phyloP scores from a whole-genome alignment of 2,888 invertebrate genomes.

The Pemphredon lugubris region DNA sequence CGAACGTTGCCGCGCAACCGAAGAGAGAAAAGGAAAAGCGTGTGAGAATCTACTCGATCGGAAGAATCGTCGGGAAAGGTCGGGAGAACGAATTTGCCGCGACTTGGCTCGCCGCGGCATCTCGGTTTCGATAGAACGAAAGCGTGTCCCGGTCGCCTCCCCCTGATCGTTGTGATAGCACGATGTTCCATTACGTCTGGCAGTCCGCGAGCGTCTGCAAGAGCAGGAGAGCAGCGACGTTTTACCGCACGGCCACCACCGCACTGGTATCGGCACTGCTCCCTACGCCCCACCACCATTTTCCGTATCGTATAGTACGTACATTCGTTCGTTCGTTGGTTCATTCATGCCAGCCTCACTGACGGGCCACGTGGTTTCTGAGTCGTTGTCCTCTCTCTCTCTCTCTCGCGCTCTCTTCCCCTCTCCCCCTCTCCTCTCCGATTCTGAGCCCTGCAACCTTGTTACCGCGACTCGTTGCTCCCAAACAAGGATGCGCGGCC shows the following conservation, averaged over 20 bases:
- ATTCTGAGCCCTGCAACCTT: conserved; percentile 54
- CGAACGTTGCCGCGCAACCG: no score
- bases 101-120: no score
- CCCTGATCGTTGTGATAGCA: conserved; percentile 14
- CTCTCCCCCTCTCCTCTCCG: conserved; percentile 10
- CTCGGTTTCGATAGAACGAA: no score
- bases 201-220: conserved; percentile 68
- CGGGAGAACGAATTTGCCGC: neutral
- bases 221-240: conserved; percentile 62
- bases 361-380: conserved; percentile 68
- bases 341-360: conserved; percentile 68
- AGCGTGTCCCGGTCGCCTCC: neutral
- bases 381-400: conserved; percentile 59
- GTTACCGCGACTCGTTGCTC: conserved; percentile 34
- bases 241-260: conserved; percentile 62
- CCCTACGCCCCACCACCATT: conserved; percentile 70
- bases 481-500: conserved; percentile 25
- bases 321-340: conserved; percentile 61
- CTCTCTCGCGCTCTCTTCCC: conserved; percentile 1
- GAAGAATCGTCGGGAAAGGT: neutral
- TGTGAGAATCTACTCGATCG: no score
- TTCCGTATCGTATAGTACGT: conserved; percentile 71
- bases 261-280: conserved; percentile 65
- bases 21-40: no score
- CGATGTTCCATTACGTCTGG: conserved; percentile 61